Percentiles rank a stretch among this genome's conserved stretches.
phyloP scores from a whole-genome alignment of 1,140 invertebrate genomes.

The Drosophila sturtevanti region DNA sequence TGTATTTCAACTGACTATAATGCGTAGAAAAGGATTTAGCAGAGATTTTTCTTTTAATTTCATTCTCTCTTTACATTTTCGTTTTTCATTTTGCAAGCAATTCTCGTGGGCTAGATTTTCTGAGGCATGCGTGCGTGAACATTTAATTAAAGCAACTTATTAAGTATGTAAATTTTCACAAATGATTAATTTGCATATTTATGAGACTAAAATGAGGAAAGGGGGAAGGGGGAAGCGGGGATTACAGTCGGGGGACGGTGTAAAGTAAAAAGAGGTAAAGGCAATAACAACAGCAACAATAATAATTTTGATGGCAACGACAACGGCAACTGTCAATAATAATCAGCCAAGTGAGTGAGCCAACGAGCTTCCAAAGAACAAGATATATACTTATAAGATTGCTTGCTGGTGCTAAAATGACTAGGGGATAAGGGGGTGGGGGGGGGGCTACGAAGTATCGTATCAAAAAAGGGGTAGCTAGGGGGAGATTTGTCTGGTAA shows the following conservation, averaged over 20 bases:
- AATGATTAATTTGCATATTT: constrained; percentile 81
- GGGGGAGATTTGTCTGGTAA: constrained; percentile 43
- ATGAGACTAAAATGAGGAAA: constrained; percentile 79
- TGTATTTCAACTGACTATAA: constrained; percentile 64
- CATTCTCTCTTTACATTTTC: neutral
- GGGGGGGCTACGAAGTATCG: neutral
- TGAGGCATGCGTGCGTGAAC: constrained; percentile 77
- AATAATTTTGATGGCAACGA: constrained; percentile 35
- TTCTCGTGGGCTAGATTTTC: constrained; percentile 75
- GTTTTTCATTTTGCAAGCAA: constrained; percentile 27
- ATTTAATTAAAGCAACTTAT: constrained; percentile 81
- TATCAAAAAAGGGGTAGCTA: too few species aligned
- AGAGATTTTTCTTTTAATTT: constrained; percentile 27
- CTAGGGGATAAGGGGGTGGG: neutral
- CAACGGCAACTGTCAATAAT: constrained; percentile 74
- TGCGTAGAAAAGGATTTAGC: constrained; percentile 52
- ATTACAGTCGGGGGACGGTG: neutral
- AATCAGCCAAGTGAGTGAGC: constrained; percentile 54
- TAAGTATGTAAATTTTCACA: constrained; percentile 80
- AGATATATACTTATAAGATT: neutral
- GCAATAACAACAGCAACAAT: constrained; percentile 55
- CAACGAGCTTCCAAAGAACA: constrained; percentile 15
- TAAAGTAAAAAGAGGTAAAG: constrained; percentile 39
- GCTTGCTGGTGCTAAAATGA: too few species aligned
- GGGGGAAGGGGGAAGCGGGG: neutral